Evolutionary conservation across 2,888 invertebrate species (phyloP), one percentile per base, ranked within the genome.

Genomic region (Aproaerema taeniolella): DNA sequence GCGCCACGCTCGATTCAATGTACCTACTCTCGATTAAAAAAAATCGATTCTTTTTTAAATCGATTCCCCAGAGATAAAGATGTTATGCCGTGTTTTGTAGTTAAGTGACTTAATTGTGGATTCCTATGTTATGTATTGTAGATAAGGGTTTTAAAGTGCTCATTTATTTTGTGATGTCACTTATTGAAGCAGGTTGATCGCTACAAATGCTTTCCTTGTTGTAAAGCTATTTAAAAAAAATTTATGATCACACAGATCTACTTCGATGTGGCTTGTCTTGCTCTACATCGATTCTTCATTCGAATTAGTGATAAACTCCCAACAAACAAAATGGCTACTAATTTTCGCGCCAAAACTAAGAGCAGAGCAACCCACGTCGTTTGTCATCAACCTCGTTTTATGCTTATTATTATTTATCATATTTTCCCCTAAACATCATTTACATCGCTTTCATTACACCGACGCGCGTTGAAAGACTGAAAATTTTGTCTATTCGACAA

Each of bases 401-500:
- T 67, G 67, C 55, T 62, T 64, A 67, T 71, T 75, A 74, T 74
- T 75, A 79, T 82, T 78, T 80, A 82, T 76, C 76, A 67, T 58
- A 70, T 72, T 74, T 69, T 68, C 70, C n/a, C 73, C 63, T 67
- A 42, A 79, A 72, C 72, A 70, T 77, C 74, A 67, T 80, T 80
- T 76, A 71, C 66, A 62, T 57, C 65, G 72, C 69, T 65, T 74
- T 81, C 78, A 83, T 85, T 79, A 80, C 64, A 71, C 65, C 64
- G 65, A 70, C 74, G 69, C 69, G 72, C 67, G 69, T 63, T 82
- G 74, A 86, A 83, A 79, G 81, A 82, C 77, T 78, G 68, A 64
- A 77, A 78, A 80, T 85, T 82, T 78, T 70, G 86, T 79, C 82
- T 79, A 82, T 78, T 81, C 77, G 72, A 73, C 83, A 74, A 75